Evolutionary conservation across 1,140 invertebrate species (phyloP).

Genomic region (Nebria ingens): DNA sequence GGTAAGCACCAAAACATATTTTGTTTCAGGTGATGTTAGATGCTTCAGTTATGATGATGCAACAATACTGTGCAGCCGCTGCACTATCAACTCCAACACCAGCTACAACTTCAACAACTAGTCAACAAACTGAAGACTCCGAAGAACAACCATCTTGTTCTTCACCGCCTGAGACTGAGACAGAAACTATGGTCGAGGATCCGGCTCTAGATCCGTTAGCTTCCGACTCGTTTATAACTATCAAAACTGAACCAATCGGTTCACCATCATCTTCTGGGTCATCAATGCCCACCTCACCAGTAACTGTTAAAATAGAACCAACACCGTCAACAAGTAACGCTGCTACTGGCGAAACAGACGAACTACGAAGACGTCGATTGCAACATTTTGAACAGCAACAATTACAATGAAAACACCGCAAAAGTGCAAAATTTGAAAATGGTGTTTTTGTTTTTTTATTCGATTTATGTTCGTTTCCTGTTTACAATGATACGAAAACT

Average conservation of each 20-base stretch:
- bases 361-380: neutral
- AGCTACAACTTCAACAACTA: no score
- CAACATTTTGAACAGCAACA: constrained; percentile 3
- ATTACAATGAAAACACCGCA: neutral
- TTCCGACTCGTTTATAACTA: no score
- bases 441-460: no score
- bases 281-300: neutral
- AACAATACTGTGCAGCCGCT: constrained; percentile 68
- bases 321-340: neutral
- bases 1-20: no score
- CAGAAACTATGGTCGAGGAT: neutral
- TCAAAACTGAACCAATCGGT: neutral
- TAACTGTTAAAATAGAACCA: no score
- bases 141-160: neutral
- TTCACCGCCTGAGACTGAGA: neutral
- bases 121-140: neutral
- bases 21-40: constrained; percentile 57
- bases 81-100: constrained; percentile 23
- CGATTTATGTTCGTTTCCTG: no score
- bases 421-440: no score
- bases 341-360: neutral
- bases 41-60: constrained; percentile 78
- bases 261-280: neutral
- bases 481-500: no score
- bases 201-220: neutral